Evolutionary conservation across 2,113 vertebrate genomes (phyloP).

Genomic region (Rhinichthys klamathensis): DNA sequence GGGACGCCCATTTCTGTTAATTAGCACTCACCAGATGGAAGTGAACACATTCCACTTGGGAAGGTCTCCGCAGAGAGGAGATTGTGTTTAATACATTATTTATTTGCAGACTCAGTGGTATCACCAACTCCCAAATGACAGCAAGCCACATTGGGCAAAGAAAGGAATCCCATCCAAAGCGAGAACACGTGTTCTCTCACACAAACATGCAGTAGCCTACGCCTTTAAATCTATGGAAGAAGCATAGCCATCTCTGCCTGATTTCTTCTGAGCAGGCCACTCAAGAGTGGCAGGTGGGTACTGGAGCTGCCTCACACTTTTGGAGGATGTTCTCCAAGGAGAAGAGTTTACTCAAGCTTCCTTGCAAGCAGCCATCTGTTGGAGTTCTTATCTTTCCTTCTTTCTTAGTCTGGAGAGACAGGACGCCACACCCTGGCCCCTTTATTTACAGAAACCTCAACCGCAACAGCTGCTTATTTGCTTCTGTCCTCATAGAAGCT

Average conservation of each 20-base stretch:
- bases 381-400: conserved; percentile 57
- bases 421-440: conserved; percentile 25
- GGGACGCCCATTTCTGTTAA: conserved; percentile 74
- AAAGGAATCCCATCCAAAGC: conserved; percentile 54
- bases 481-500: conserved; percentile 42
- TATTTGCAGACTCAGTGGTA: conserved; percentile 56
- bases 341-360: conserved; percentile 69
- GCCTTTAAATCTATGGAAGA: not conserved
- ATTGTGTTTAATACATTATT: conserved; percentile 67
- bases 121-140: conserved; percentile 67
- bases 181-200: not conserved
- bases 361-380: conserved; percentile 74
- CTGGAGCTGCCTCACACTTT: conserved; percentile 15
- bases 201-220: not conserved
- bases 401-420: conserved; percentile 39
- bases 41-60: conserved; percentile 65
- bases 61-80: conserved; percentile 67
- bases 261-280: conserved; percentile 22
- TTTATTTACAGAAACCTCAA: conserved; percentile 53
- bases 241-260: not conserved
- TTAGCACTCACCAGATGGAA: conserved; percentile 76
- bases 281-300: conserved; percentile 29
- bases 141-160: conserved; percentile 50
- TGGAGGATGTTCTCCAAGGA: conserved; percentile 39
- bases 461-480: conserved; percentile 55